These are phyloP conservation scores for Cheilosia impressa DNA, from an alignment of 2,888 invertebrate species.

Conservation along the genomic window DNA sequence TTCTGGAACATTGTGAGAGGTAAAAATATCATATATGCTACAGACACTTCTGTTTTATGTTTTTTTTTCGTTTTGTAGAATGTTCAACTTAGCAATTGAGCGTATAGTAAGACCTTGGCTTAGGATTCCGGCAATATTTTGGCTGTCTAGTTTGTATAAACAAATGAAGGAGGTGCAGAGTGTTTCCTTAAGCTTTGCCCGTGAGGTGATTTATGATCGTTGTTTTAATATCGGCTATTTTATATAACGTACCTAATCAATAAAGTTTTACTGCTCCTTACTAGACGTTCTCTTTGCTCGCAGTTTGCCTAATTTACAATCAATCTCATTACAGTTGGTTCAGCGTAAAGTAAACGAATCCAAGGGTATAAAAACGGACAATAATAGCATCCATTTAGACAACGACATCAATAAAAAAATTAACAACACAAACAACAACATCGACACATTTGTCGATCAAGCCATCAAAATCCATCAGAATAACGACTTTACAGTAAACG, in stretches of 20 bases:
- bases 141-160: background rate
- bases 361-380: background rate
- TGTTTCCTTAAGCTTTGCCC: background rate
- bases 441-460: slow-evolving; percentile 66
- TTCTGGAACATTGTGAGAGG: background rate
- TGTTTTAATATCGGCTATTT: background rate
- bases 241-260: too few relatives aligned
- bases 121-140: background rate
- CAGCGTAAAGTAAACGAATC: background rate
- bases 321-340: slow-evolving; percentile 13
- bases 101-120: background rate
- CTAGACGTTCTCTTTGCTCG: background rate
- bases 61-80: background rate
- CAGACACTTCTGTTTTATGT: background rate
- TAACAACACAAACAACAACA: too few relatives aligned
- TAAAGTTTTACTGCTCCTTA: background rate
- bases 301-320: background rate
- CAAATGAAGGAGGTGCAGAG: background rate
- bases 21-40: background rate
- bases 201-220: background rate
- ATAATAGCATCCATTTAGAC: too few relatives aligned
- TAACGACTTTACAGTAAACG: slow-evolving; percentile 63
- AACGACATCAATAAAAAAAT: background rate
- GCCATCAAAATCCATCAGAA: slow-evolving; percentile 67
- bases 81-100: background rate